These are phyloP conservation scores for Nasua narica DNA, from an alignment of 2,797 vertebrate genomes.

Conservation along the genomic window DNA sequence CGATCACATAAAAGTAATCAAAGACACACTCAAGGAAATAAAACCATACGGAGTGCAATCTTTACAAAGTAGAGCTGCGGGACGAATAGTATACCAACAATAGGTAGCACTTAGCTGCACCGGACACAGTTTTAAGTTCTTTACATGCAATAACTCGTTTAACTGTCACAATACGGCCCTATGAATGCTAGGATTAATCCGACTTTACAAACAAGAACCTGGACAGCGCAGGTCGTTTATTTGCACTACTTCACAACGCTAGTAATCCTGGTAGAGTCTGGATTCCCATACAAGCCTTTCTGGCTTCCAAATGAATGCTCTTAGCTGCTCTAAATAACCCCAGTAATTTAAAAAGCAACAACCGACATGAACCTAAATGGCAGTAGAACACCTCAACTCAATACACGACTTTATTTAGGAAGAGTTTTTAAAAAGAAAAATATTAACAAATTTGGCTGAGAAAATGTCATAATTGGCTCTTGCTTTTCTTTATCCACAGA, in stretches of 20 bases:
- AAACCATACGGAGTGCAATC: conserved; percentile 81
- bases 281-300: neutral
- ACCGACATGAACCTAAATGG: neutral
- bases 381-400: neutral
- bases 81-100: neutral
- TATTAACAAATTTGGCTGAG: neutral
- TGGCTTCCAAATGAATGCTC: neutral
- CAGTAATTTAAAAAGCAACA: neutral
- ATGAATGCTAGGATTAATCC: neutral
- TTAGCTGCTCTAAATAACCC: neutral
- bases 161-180: neutral
- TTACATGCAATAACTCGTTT: neutral
- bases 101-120: rapidly evolving
- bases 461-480: neutral
- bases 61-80: conserved; percentile 3
- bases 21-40: conserved; percentile 79
- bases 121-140: neutral
- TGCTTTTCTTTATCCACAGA: neutral
- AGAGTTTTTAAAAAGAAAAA: neutral
- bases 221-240: neutral
- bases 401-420: neutral
- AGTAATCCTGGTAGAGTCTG: no score
- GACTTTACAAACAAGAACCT: neutral
- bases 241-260: neutral
- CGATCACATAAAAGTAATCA: conserved; percentile 85